Evolutionary conservation across 30 jellyfish, hydroid and myxozoan species (phyloP).

Genomic region (Aurelia sp.): DNA sequence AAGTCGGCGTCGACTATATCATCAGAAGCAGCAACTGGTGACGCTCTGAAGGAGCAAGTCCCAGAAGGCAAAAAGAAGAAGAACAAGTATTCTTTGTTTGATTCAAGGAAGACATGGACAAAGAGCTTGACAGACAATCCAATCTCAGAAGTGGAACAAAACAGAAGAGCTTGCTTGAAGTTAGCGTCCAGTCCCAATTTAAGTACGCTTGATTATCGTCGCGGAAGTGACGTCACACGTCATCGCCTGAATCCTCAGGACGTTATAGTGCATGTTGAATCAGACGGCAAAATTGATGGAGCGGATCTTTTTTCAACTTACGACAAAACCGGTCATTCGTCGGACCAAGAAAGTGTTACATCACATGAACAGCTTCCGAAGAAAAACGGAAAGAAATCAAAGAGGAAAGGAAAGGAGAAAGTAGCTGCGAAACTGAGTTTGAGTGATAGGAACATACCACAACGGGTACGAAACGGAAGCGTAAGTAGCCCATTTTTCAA

Average conservation of each 20-base stretch:
- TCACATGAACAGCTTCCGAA: constrained; percentile 15
- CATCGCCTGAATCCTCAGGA: constrained; percentile 25
- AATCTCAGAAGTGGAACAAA: background rate
- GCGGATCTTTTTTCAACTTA: constrained; percentile 27
- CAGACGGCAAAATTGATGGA: constrained; percentile 26
- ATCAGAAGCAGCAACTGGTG: constrained; percentile 19
- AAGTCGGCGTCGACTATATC: constrained; percentile 39
- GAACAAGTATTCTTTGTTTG: constrained; percentile 13
- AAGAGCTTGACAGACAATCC: constrained; percentile 41
- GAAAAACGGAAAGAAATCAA: constrained; percentile 3
- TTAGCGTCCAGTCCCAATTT: constrained; percentile 49
- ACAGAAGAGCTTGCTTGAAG: background rate
- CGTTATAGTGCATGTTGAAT: constrained; percentile 10
- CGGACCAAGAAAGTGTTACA: constrained; percentile 37
- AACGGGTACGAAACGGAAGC: constrained; percentile 45
- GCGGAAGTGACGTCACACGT: constrained; percentile 30
- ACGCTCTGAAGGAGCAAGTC: constrained; percentile 8
- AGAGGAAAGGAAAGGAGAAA: constrained; percentile 31
- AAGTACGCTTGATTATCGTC: constrained; percentile 27
- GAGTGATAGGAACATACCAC: constrained; percentile 62
- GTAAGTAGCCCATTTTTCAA: constrained; percentile 51
- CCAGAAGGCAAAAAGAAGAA: constrained; percentile 4
- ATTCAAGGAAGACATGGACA: constrained; percentile 17
- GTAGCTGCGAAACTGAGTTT: constrained; percentile 12
- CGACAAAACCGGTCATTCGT: constrained; percentile 17